Base-by-base conservation (phyloP, 2,113 vertebrate genomes). In the Oryzias woworae region DNA sequence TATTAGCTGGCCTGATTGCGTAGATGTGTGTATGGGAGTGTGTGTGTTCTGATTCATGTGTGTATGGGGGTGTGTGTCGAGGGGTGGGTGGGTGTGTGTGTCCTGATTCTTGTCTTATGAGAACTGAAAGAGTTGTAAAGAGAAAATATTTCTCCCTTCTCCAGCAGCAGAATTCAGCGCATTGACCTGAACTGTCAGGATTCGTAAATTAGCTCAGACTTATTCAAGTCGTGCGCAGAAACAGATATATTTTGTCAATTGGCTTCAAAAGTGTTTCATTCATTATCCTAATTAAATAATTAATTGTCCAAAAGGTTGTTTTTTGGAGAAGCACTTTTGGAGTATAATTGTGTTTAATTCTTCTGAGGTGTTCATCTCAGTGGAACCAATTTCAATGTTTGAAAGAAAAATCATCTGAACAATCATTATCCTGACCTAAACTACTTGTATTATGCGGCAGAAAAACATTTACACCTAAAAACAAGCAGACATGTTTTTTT, bases 1-100 rank as follows among this genome's bases (percentile, higher is more conserved):
- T 71, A 80, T 80, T 78, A 82, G 70, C 49, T 73, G 70, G 53
- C 56, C 70, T 87, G 66, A 66, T 65, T 77, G 55, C 69, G 59
- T 66, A 65, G 71, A 54, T 24, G 62, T 60, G 24, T 47, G 31
- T 66, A 20, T 50, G 24, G 8, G 58, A 17, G 23, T 53, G 31
- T 18, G 45, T 59, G 63, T 65, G 64, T 52, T 56, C 28, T 50
- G 46, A 23, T 53, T 48, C 45, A 64, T 15, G 64, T 49, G 62
- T 62, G 24, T 47, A 24, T 66, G 28, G 49, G 24, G 8, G 44
- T 58, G 61, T 64, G 61, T 56, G 56, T 50, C 51, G 48, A 20
- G 17, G 53, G 8, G 53, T 24, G 49, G 12, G 20, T 63, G 58
- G 18, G 23, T 53, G 31, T 18, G 45, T 59, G 63, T 65, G 64